Evolutionary conservation across 2,797 vertebrate species (phyloP).

Genomic region (Eulemur mongoz): DNA sequence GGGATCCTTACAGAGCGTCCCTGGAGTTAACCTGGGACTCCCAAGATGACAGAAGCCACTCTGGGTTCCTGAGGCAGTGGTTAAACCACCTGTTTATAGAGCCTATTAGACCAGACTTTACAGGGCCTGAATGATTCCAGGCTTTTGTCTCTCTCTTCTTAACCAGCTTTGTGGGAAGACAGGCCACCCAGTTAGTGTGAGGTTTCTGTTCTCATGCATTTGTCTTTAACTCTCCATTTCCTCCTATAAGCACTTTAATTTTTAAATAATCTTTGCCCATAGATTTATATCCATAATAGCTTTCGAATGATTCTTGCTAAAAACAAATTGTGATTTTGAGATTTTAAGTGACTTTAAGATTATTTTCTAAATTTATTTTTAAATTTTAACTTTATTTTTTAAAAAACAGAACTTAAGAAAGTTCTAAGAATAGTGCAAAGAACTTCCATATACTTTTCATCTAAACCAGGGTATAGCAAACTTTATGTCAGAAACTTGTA

Average conservation of each 20-base stretch:
- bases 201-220: background rate
- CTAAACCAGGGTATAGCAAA: background rate
- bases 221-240: background rate
- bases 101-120: background rate
- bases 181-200: too few species aligned
- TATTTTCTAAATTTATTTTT: background rate
- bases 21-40: background rate
- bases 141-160: background rate
- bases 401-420: background rate
- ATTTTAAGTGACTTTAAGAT: background rate
- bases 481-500: background rate
- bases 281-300: background rate
- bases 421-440: background rate
- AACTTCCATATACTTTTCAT: background rate
- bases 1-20: background rate
- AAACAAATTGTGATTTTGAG: background rate
- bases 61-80: background rate
- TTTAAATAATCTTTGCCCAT: background rate
- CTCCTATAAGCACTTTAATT: background rate
- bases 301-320: background rate
- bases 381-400: background rate
- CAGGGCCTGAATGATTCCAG: background rate
- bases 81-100: background rate
- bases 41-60: fast-evolving
- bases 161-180: background rate